Evolutionary conservation across 2,113 vertebrate species (phyloP).

Genomic region (Mustela lutreola): DNA sequence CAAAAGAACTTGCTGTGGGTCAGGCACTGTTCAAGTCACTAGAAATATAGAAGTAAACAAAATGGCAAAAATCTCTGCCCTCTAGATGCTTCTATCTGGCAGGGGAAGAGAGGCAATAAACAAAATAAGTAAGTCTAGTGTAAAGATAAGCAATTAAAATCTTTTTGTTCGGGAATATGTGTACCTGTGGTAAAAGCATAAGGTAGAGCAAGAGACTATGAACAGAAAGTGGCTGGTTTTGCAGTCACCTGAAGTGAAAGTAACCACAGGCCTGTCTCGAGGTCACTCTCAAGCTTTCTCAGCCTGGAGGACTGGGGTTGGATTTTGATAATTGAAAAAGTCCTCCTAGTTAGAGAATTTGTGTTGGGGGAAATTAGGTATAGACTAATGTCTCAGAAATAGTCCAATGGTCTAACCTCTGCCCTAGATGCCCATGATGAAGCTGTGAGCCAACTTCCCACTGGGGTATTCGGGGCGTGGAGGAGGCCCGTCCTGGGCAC

Average conservation of each 20-base stretch:
- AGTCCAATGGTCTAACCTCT: not conserved
- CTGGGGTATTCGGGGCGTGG: not conserved
- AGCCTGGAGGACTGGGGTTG: not conserved
- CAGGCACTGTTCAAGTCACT: not conserved
- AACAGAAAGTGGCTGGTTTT: not conserved
- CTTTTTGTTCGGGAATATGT: not conserved
- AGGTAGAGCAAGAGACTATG: not conserved
- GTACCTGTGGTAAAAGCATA: not conserved
- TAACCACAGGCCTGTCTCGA: rapidly evolving
- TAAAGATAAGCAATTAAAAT: not conserved
- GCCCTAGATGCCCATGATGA: not conserved
- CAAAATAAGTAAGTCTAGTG: not conserved
- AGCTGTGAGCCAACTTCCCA: not conserved
- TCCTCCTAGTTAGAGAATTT: not conserved
- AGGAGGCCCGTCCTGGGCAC: not conserved
- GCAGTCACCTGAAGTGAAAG: not conserved
- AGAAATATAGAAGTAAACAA: not conserved
- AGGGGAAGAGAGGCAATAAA: not conserved
- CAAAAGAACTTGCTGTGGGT: not conserved
- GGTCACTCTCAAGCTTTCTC: not conserved
- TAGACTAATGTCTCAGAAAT: not conserved
- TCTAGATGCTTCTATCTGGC: not conserved
- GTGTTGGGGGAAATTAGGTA: not conserved
- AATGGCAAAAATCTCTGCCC: not conserved
- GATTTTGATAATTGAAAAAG: not conserved